A percentile compares a stretch with the other conserved stretches of the same genome.
Evolutionary conservation across 2,797 vertebrate genomes (phyloP).

Genomic region (Neomorphus geoffroyi): DNA sequence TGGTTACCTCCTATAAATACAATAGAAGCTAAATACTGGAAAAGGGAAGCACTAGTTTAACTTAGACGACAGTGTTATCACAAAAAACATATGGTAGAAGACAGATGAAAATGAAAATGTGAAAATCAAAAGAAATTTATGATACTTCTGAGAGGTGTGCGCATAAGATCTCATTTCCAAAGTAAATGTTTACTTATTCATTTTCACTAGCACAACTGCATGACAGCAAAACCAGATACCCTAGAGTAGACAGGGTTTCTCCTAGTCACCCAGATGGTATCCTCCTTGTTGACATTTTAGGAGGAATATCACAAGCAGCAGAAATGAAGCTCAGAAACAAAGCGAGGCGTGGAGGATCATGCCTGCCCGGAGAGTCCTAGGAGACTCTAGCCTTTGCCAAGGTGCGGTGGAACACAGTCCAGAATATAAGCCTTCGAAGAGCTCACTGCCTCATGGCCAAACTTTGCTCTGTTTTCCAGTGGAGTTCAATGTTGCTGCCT

Average conservation of each 20-base stretch:
- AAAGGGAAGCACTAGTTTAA: neutral
- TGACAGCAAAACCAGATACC: neutral
- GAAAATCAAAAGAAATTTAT: neutral
- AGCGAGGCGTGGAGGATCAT: neutral
- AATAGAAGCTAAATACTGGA: neutral
- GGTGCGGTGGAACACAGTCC: neutral
- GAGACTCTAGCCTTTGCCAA: neutral
- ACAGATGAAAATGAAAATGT: neutral
- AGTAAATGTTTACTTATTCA: neutral
- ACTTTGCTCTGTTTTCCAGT: neutral
- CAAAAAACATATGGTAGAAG: neutral
- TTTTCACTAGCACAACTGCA: neutral
- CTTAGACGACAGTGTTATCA: neutral
- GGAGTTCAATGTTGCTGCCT: neutral
- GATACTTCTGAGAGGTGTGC: neutral
- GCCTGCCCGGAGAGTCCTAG: neutral
- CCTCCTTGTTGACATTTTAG: neutral
- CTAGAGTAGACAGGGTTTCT: neutral
- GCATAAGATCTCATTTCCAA: neutral
- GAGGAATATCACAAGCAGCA: neutral
- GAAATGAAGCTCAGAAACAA: neutral
- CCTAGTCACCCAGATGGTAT: neutral
- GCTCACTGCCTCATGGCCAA: neutral
- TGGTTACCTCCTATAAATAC: neutral
- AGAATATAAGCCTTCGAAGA: neutral